Base-by-base conservation (phyloP, 2,113 vertebrate genomes). In the Arizona elegans region DNA sequence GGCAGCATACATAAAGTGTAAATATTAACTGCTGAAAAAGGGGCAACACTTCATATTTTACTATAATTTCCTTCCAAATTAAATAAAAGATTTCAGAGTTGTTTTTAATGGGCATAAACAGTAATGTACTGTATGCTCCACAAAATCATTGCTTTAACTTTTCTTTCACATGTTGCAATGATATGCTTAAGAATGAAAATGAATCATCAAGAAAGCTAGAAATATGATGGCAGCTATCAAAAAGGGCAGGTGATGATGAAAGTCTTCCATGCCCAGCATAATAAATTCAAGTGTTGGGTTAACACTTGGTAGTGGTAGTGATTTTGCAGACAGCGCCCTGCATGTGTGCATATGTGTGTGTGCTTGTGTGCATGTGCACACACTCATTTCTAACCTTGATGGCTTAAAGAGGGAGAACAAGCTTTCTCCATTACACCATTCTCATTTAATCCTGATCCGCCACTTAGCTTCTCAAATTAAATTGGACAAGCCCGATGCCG, bases 361-460 rank as follows among this genome's bases (percentile, higher is more conserved):
- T 38, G 75, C 33, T 21, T 43, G 75, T 43, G 75, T 81, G 75
- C 75, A 81, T 17, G 17, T 43, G 33, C 75, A 81, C 75, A 21
- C 33, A 81, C 75, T 81, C 33, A 43, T 38, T 81, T 81, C 75
- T 81, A 81, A 43, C 75, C 75, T 98, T 96, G 97, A 97, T 96
- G 96, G 97, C 97, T 98, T 98, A 62, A 98, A 97, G 95, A 97
- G 94, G 95, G 95, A 96, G 96, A 95, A 97, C 97, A 98, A 98
- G 97, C 97, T 98, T 97, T 97, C 97, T 98, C 97, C 95, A 87
- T 97, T 98, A 98, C 98, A 97, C 98, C 99, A 99, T 99, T 99
- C 98, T 98, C 98, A 98, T 99, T 99, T 99, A 99, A 99, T 99
- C 98, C 99, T 98, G 98, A 99, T 99, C 99, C 98, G 98, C 98